Base-by-base conservation (phyloP, 2,113 vertebrate species). In the Scomber colias region DNA sequence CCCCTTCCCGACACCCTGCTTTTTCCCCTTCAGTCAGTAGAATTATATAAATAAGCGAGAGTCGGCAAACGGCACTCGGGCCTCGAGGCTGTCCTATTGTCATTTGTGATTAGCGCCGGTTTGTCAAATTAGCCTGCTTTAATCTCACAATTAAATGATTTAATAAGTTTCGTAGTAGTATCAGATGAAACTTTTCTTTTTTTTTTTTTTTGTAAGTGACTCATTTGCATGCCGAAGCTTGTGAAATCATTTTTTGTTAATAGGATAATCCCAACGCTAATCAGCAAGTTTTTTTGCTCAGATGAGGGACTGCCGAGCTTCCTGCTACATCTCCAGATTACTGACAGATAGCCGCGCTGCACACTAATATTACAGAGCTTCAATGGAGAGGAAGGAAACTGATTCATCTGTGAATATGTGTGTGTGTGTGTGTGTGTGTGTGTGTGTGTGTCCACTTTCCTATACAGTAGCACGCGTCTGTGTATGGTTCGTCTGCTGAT, bases 121-220 rank as follows among this genome's bases (percentile, higher is more conserved):
- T 89, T 90, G 91, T 90, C 75, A 86, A 90, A 92, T 90, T 89
- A 93, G 79, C 61, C 59, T 63, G 21, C 82, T 82, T 86, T 87
- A 88, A 87, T 89, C 80, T 83, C 73, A 85, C 89, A 86, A 88
- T 91, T 83, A 91, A 84, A 88, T 84, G 71, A 92, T 90, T 81
- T 80, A 87, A 80, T 92, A 90, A 66, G 74, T 90, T 87, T 83
- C 7, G 30, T 75, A 17, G 62, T 62, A 48, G 84, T 89, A 90
- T 92, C 88, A 82, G 89, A 88, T 88, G 83, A 78, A 87, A 91
- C 85, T 90, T 87, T 27, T 27, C n/a, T 21, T 21, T 21, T 21
- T 27, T 27, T 27, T 27, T 27, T 27, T 27, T 27, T 27, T 87
- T 90, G 75, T 78, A 74, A 86, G 83, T 72, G 81, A 89, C 82